phyloP scores from a whole-genome alignment of 2,113 vertebrate species.

The Macaca mulatta region DNA sequence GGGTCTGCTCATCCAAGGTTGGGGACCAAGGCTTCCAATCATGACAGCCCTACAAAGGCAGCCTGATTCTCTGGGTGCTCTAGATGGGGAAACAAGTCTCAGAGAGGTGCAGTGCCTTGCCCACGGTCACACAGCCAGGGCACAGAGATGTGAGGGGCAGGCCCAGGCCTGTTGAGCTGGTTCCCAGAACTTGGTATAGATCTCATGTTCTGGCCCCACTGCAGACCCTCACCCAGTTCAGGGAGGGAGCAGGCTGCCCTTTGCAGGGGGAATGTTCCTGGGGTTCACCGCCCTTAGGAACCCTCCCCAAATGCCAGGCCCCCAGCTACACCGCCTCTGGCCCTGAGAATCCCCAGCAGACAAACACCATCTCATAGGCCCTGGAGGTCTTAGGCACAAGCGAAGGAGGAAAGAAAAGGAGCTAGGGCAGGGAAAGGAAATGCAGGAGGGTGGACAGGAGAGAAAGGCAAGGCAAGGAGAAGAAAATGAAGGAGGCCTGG shows the following conservation, averaged over 20 bases:
- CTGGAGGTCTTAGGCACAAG: neutral
- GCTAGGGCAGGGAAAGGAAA: neutral
- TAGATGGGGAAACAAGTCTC: neutral
- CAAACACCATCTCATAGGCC: neutral
- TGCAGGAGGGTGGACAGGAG: neutral
- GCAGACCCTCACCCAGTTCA: neutral
- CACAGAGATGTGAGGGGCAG: no score
- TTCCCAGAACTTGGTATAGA: neutral
- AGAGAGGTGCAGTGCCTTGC: neutral
- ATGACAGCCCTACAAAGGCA: neutral
- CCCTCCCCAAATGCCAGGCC: neutral
- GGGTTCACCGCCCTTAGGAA: neutral
- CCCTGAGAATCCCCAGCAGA: neutral
- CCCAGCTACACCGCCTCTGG: neutral
- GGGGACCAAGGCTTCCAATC: neutral
- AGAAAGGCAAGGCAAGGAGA: neutral
- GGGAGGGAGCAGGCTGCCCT: neutral
- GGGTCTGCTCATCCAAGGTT: neutral
- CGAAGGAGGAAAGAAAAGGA: neutral
- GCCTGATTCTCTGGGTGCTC: neutral
- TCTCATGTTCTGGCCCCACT: neutral
- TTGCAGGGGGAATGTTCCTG: no score
- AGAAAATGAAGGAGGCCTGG: neutral
- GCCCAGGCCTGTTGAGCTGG: neutral
- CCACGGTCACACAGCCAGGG: neutral